Conservation (phyloP, 2,113 vertebrate species). For the Hepsetus odoe region DNA sequence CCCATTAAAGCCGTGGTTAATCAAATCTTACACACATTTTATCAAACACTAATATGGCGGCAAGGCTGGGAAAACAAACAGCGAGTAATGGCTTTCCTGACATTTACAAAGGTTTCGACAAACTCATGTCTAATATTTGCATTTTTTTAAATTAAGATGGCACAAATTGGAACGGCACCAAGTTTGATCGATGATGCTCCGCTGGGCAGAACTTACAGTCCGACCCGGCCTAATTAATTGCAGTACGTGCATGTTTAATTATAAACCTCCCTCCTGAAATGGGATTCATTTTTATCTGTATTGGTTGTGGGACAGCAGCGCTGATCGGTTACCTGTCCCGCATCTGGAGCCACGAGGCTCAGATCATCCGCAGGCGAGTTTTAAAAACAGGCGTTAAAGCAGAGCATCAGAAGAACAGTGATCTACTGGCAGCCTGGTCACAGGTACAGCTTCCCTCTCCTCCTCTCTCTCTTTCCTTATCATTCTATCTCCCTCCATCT, state of each 20-base stretch:
- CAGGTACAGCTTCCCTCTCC: too few relatives aligned
- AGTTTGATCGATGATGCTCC: conserved; percentile 50
- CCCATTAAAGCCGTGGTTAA: conserved; percentile 49
- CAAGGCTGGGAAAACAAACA: conserved; percentile 55
- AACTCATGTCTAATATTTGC: conserved; percentile 41
- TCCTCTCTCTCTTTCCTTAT: too few relatives aligned
- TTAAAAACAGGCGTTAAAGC: neutral
- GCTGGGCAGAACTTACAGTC: conserved; percentile 28
- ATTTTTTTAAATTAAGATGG: conserved; percentile 45
- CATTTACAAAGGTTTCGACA: conserved; percentile 59
- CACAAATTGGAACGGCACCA: conserved; percentile 36
- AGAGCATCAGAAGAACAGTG: neutral
- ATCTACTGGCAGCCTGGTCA: too few relatives aligned
- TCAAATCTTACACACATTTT: conserved; percentile 51
- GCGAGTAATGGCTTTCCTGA: conserved; percentile 51
- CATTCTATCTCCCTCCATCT: too few relatives aligned
- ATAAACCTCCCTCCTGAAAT: conserved; percentile 42
- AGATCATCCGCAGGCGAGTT: conserved; percentile 6
- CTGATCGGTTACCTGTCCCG: conserved; percentile 31
- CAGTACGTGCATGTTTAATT: conserved; percentile 48
- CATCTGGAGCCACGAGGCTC: neutral
- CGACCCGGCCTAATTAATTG: conserved; percentile 44
- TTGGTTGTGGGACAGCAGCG: conserved; percentile 17
- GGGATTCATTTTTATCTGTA: conserved; percentile 43
- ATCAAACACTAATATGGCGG: conserved; percentile 47